Conservation (phyloP, 1,140 invertebrate genomes). For the Zophobas atratus region DNA sequence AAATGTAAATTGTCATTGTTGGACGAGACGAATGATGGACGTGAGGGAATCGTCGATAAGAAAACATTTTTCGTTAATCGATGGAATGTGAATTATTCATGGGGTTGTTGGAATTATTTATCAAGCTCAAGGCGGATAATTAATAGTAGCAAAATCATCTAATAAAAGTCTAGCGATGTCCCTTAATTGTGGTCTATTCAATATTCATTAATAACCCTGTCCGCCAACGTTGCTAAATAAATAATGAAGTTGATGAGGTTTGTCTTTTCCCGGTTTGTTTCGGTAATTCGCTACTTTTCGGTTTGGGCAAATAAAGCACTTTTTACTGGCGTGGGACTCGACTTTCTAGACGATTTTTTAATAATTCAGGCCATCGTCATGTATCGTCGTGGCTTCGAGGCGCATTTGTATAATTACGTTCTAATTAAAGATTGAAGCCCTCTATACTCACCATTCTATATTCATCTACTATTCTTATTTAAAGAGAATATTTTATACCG, state of each 20-base stretch:
- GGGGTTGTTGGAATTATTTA: constrained; percentile 23
- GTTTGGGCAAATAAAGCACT: constrained; percentile 5
- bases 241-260: constrained; percentile 39
- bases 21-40: constrained; percentile 13
- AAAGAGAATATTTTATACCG: too few species aligned
- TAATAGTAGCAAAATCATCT: constrained; percentile 42
- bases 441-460: too few species aligned
- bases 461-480: too few species aligned
- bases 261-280: constrained; percentile 23
- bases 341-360: too few species aligned
- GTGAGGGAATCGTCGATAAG: constrained; percentile 15
- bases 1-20: constrained; percentile 30
- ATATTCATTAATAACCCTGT: constrained; percentile 43
- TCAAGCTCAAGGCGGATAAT: constrained; percentile 26
- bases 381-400: too few species aligned
- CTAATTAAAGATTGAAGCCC: too few species aligned
- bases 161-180: constrained; percentile 40
- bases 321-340: background rate
- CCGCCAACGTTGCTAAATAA: constrained; percentile 28
- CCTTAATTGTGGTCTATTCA: constrained; percentile 37
- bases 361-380: too few species aligned
- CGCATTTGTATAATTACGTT: too few species aligned
- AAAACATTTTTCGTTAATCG: constrained; percentile 34
- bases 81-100: constrained; percentile 4
- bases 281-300: background rate